Base-by-base conservation (phyloP, 1,140 invertebrate species). In the Pogonus chalceus region DNA sequence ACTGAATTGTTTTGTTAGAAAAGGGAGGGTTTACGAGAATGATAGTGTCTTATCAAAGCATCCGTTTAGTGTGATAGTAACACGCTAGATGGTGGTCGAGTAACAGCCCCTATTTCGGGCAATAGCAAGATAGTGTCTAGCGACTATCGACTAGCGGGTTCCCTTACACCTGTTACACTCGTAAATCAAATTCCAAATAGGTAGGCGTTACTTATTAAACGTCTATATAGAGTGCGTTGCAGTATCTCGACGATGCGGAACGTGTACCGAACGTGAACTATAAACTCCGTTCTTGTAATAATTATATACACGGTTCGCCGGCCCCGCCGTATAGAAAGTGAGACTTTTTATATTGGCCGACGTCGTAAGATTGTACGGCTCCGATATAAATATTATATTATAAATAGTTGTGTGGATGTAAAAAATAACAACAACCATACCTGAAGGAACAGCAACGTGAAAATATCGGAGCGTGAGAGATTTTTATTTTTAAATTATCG, bases 111-210 rank as follows among this genome's bases (percentile, higher is more conserved):
- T 43, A 43, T 43, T 43, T 18, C 37, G 49, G 49, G 20, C 49
- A n/a, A n/a, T n/a, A n/a, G n/a, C n/a, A n/a, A n/a, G n/a, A n/a
- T n/a, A n/a, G n/a, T n/a, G n/a, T n/a, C n/a, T n/a, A n/a, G n/a
- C n/a, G n/a, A n/a, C n/a, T n/a, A n/a, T n/a, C n/a, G n/a, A n/a
- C 49, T 26, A 10, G 21, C 22, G 49, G 49, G 24, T n/a, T 50
- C 49, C 49, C 23, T 24, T 50, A 43, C 37, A 43, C 49, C 49
- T 50, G 24, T 39, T 51, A 51, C 60, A 65, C 62, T 65, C 66
- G 65, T 69, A 69, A 69, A 69, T 69, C 67, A 69, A 67, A 69
- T 66, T 66, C 61, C 62, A 69, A 69, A 69, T 69, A 67, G 66
- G 64, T 68, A 65, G 67, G 67, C 66, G 66, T 66, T 61, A 63